These are phyloP conservation scores for Hyposmocoma kahamanoa DNA, from an alignment of 1,140 invertebrate species.

Conservation along the genomic window DNA sequence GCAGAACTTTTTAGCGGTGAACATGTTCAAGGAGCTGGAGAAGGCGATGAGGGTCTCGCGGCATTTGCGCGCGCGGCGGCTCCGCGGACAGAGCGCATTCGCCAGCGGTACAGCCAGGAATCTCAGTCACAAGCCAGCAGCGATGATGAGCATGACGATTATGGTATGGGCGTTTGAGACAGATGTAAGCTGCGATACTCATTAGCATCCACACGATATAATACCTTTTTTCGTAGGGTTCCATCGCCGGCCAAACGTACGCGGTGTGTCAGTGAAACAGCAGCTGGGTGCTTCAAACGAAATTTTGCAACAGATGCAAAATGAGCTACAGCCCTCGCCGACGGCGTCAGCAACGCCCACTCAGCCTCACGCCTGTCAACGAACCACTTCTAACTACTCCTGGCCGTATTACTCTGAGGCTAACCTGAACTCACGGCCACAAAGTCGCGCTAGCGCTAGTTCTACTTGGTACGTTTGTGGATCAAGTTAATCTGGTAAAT, in stretches of 20 bases:
- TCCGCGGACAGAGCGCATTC: slow-evolving; percentile 84
- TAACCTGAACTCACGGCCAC: slow-evolving; percentile 63
- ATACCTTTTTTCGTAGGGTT: too few relatives aligned
- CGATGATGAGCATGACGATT: slow-evolving; percentile 89
- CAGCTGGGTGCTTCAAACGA: slow-evolving; percentile 86
- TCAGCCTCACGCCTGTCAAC: slow-evolving; percentile 62
- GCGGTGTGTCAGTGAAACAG: slow-evolving; percentile 75
- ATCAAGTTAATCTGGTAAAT: too few relatives aligned
- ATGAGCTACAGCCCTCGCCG: slow-evolving; percentile 77
- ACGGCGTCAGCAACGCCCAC: slow-evolving; percentile 48
- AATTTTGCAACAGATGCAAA: slow-evolving; percentile 86
- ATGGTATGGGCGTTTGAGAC: too few relatives aligned
- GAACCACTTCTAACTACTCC: slow-evolving; percentile 70
- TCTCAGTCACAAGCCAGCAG: slow-evolving; percentile 66
- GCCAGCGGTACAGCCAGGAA: slow-evolving; percentile 79
- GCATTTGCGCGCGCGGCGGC: slow-evolving; percentile 90
- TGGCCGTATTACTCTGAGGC: slow-evolving; percentile 80
- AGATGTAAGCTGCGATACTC: too few relatives aligned
- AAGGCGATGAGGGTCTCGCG: slow-evolving; percentile 82
- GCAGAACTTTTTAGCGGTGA: too few relatives aligned
- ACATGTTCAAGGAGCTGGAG: slow-evolving; percentile 67
- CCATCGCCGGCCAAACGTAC: slow-evolving; percentile 88
- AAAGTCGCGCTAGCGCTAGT: slow-evolving; percentile 48
- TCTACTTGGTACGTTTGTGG: slow-evolving; percentile 44
- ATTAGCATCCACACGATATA: too few relatives aligned